A percentile compares a stretch with the other conserved stretches of the same genome.
Conservation (phyloP, 2,113 vertebrate species). For the Psittacara wagleri region DNA sequence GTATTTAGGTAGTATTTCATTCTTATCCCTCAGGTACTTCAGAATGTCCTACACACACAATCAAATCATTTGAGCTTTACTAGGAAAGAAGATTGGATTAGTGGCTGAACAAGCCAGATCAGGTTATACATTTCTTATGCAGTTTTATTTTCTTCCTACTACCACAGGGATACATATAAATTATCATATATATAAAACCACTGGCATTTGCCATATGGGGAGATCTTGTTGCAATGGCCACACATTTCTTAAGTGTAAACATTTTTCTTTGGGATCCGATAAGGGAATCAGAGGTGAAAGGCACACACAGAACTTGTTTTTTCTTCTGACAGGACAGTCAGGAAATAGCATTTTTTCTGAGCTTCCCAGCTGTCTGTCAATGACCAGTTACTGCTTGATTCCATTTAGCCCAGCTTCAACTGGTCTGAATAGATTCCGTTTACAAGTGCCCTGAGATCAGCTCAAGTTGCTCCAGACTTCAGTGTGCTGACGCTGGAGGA, state of each 20-base stretch:
- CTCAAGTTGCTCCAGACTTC: slow-evolving; percentile 58
- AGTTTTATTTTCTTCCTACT: background rate
- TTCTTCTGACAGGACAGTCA: background rate
- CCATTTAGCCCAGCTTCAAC: slow-evolving; percentile 5
- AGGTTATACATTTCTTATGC: background rate
- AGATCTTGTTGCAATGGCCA: background rate
- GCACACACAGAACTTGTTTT: background rate
- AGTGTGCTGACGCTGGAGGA: slow-evolving; percentile 28
- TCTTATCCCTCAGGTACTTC: slow-evolving; percentile 22
- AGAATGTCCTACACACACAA: background rate
- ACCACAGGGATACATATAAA: background rate
- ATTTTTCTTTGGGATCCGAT: background rate
- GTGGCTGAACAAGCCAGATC: background rate
- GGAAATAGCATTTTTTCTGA: slow-evolving; percentile 11
- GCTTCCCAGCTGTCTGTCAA: background rate
- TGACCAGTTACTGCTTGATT: slow-evolving; percentile 13
- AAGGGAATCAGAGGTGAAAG: background rate
- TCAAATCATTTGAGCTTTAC: slow-evolving; percentile 28
- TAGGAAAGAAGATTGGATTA: slow-evolving; percentile 26
- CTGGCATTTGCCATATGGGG: background rate
- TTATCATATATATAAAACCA: background rate
- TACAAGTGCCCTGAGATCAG: slow-evolving; percentile 21
- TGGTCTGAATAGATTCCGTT: slow-evolving; percentile 1
- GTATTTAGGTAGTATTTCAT: background rate
- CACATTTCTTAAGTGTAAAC: background rate